Evolutionary conservation across 2,113 vertebrate species (phyloP), one percentile per base, ranked within the genome.

Genomic region (Diphyllodes magnificus): DNA sequence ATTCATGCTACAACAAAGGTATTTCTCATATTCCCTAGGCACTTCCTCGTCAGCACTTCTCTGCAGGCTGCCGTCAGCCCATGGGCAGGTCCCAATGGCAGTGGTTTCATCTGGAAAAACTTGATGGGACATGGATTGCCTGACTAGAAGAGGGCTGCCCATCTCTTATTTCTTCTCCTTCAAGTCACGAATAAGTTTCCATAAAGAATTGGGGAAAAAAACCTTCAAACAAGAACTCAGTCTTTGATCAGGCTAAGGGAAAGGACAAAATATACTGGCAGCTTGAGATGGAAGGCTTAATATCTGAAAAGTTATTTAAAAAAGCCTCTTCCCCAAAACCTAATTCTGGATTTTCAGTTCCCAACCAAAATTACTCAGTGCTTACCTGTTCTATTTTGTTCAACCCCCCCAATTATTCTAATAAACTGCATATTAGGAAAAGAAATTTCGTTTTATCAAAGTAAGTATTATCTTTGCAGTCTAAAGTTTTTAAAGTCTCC

Each of bases 21-120:
- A 44, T 60, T 91, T 92, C 27, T 61, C 30, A 10, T 57, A 61
- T 53, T 91, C 14, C 37, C 23, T 13, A 28, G 23, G 15, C 8
- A 1, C 25, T 82, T 59, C 20, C 19, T 90, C 3, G 0, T 28
- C 14, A 47, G 28, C 0, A 1, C 17, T 73, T 76, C 5, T 3
- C 44, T 69, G 40, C 21, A 69, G 61, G 33, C 19, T 92, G 61
- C n/a, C 2, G 3, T 51, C 20, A 66, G 56, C 14, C 33, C 35
- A 19, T 13, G 21, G 33, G 7, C 7, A 57, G 8, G 33, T 78
- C 30, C 42, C 35, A 47, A 7, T 0, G 3, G 13, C 39, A 40
- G 24, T 49, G 25, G 33, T 68, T 87, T 91, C 27, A 14, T 61
- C 23, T 33, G 42, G 30, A 65, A 50, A 33, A 69, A 80, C 20